A percentile compares a stretch with the other conserved stretches of the same genome.
phyloP scores from a whole-genome alignment of 1,140 invertebrate genomes.

The Lineus longissimus region DNA sequence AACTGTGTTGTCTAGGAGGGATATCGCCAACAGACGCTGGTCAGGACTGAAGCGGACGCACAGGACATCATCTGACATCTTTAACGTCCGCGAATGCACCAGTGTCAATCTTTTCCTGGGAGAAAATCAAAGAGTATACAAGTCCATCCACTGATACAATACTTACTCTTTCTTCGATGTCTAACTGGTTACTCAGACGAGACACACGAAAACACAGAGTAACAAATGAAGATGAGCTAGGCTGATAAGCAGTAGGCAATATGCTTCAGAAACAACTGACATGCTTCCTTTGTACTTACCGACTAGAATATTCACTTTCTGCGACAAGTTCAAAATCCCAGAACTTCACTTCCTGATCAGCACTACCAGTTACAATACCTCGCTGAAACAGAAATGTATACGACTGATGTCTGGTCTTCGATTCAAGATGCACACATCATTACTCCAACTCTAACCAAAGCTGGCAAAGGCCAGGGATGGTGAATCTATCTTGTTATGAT shows the following conservation, averaged over 20 bases:
- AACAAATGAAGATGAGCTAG: not conserved
- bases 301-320: slow-evolving; percentile 33
- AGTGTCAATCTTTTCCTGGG: slow-evolving; percentile 71
- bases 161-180: too few species aligned
- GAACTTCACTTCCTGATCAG: slow-evolving; percentile 86
- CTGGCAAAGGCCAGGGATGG: too few species aligned
- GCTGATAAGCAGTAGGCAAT: too few species aligned
- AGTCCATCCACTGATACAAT: too few species aligned
- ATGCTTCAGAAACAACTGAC: too few species aligned
- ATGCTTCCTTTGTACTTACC: slow-evolving; percentile 23
- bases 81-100: slow-evolving; percentile 73
- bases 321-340: slow-evolving; percentile 84
- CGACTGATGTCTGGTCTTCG: slow-evolving; percentile 67
- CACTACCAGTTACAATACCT: slow-evolving; percentile 79
- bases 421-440: slow-evolving; percentile 34
- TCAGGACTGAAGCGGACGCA: slow-evolving; percentile 78
- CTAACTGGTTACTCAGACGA: too few species aligned
- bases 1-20: slow-evolving; percentile 87
- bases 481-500: too few species aligned
- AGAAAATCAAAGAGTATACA: slow-evolving; percentile 11
- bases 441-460: not conserved
- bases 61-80: slow-evolving; percentile 81
- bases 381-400: slow-evolving; percentile 42
- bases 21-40: slow-evolving; percentile 81
- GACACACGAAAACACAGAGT: not conserved